phyloP scores from a whole-genome alignment of 2,797 vertebrate genomes.

The Sebastes dallii region DNA sequence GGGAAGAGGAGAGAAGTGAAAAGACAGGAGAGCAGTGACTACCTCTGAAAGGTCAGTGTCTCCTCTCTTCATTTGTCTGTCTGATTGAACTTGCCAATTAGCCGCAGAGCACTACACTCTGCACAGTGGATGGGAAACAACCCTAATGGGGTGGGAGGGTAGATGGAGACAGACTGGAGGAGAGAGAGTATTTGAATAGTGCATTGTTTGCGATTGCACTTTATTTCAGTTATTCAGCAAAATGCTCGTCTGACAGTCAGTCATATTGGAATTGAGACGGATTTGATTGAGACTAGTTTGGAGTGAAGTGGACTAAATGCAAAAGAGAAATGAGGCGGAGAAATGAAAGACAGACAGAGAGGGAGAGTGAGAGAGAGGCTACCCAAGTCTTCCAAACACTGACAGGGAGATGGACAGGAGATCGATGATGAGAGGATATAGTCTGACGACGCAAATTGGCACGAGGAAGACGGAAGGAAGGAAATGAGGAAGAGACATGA shows the following conservation, averaged over 20 bases:
- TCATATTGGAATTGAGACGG: constrained; percentile 1
- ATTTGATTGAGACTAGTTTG: constrained; percentile 12
- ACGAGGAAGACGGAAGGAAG: constrained; percentile 17
- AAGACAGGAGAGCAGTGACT: constrained; percentile 57
- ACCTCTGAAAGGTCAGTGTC: constrained; percentile 79
- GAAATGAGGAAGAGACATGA: constrained; percentile 37
- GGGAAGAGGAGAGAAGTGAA: constrained; percentile 19
- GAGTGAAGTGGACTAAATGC: neutral
- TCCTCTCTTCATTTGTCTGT: constrained; percentile 80
- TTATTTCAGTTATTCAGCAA: constrained; percentile 24
- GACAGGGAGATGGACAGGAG: constrained; percentile 61
- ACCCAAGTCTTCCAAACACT: constrained; percentile 39
- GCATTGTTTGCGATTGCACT: constrained; percentile 3
- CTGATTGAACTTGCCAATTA: constrained; percentile 84
- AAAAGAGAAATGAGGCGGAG: neutral
- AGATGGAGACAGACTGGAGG: constrained; percentile 20
- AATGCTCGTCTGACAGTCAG: neutral
- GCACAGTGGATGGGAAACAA: constrained; percentile 73
- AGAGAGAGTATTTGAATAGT: constrained; percentile 25
- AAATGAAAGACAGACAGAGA: constrained; percentile 17
- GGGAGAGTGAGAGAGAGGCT: neutral
- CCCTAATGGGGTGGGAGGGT: constrained; percentile 67
- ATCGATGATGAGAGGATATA: constrained; percentile 66
- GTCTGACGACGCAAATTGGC: constrained; percentile 50
- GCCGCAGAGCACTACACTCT: constrained; percentile 60